Conservation (phyloP, 2,888 invertebrate species). For the Autographa gamma region DNA sequence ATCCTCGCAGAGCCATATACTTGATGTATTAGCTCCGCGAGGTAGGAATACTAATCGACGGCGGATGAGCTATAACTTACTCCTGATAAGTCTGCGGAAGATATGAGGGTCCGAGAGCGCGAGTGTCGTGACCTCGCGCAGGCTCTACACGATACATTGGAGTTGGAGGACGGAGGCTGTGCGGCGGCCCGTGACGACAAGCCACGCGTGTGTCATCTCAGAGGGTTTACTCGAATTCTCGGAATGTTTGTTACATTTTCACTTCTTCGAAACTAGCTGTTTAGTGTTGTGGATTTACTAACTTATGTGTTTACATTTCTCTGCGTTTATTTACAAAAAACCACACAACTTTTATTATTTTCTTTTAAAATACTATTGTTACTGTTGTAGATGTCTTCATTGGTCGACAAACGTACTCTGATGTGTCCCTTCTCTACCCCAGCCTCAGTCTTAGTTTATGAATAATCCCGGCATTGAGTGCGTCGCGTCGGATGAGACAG, state of each 20-base stretch:
- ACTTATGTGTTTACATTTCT: not conserved
- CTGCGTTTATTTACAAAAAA: not conserved
- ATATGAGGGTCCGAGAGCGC: constrained; percentile 9
- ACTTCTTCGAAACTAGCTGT: not conserved
- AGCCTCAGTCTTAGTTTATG: constrained; percentile 1
- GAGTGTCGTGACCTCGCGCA: constrained; percentile 8
- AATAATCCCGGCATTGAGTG: constrained; percentile 22
- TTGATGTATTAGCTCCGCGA: constrained; percentile 45
- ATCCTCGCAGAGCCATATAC: constrained; percentile 25
- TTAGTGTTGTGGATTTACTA: not conserved
- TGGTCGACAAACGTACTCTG: no score
- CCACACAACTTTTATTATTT: not conserved
- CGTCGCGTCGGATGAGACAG: constrained; percentile 16
- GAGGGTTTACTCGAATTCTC: not conserved
- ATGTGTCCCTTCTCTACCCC: no score
- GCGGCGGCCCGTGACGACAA: not conserved
- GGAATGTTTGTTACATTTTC: not conserved
- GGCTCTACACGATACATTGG: not conserved
- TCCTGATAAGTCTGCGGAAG: constrained; percentile 12
- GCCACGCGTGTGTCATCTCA: not conserved
- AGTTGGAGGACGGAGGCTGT: not conserved
- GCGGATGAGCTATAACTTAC: constrained; percentile 30
- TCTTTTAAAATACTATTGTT: not conserved
- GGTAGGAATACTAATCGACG: constrained; percentile 43
- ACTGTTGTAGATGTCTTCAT: no score